Evolutionary conservation across 2,888 invertebrate species (phyloP).

Genomic region (Fragum whitleyi): DNA sequence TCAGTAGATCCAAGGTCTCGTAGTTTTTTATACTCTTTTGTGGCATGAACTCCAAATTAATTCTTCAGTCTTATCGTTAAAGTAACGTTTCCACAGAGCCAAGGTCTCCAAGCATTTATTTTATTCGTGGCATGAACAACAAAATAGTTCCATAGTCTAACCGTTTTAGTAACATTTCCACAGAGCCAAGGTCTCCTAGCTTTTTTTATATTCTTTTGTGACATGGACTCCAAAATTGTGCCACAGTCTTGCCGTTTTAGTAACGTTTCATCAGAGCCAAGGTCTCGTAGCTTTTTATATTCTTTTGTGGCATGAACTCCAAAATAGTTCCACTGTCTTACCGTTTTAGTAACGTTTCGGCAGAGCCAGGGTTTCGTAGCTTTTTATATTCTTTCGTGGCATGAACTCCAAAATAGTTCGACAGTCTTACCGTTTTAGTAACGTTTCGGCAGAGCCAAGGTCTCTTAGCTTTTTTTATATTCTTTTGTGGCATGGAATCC

Average conservation of each 20-base stretch:
- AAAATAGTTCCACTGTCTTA: slow-evolving; percentile 62
- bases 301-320: slow-evolving; percentile 75
- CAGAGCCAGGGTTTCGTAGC: no score
- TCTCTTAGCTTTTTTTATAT: slow-evolving; percentile 66
- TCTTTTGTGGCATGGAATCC: slow-evolving; percentile 75
- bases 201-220: slow-evolving; percentile 66
- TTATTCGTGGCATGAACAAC: no score
- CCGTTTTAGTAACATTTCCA: slow-evolving; percentile 69
- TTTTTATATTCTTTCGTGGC: no score
- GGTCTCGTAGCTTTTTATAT: slow-evolving; percentile 62
- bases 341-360: no score
- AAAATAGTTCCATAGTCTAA: slow-evolving; percentile 66
- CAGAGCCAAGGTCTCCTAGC: slow-evolving; percentile 64
- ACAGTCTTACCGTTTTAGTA: slow-evolving; percentile 70
- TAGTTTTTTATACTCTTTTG: slow-evolving; percentile 63
- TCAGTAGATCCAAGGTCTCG: slow-evolving; percentile 70
- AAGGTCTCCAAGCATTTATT: no score
- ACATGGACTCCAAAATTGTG: no score
- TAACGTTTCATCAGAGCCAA: slow-evolving; percentile 67
- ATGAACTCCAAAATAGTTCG: no score
- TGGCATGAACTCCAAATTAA: slow-evolving; percentile 73
- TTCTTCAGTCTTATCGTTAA: no score
- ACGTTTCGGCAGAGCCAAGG: slow-evolving; percentile 65
- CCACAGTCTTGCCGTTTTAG: slow-evolving; percentile 69
- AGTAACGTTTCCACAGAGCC: no score